A percentile compares a stretch with the other conserved stretches of the same genome.
phyloP scores from a whole-genome alignment of 2,888 invertebrate genomes.

The Napeogenes sylphis region DNA sequence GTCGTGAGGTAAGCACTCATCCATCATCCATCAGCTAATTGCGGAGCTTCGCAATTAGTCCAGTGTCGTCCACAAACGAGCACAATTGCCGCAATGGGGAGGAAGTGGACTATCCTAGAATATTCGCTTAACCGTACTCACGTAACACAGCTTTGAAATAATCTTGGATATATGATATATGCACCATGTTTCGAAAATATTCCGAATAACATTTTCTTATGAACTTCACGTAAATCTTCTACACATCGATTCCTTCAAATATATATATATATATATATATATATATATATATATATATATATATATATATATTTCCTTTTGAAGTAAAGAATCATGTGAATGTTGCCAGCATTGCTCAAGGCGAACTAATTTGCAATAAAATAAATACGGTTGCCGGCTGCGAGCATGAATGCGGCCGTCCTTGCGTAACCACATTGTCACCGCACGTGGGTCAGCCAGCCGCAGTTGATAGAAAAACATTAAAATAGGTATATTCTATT shows the following conservation, averaged over 20 bases:
- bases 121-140: slow-evolving; percentile 22
- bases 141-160: background rate
- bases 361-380: slow-evolving; percentile 46
- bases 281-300: no score
- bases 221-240: no score
- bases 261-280: no score
- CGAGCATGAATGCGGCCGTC: slow-evolving; percentile 61
- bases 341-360: slow-evolving; percentile 18
- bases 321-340: slow-evolving; percentile 3
- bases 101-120: slow-evolving; percentile 62
- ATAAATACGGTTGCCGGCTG: slow-evolving; percentile 36
- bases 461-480: slow-evolving; percentile 1
- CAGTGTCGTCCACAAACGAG: slow-evolving; percentile 64
- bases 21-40: slow-evolving; percentile 60
- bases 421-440: slow-evolving; percentile 56
- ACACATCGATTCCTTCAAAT: no score
- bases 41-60: slow-evolving; percentile 64
- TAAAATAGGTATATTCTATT: background rate
- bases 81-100: slow-evolving; percentile 73
- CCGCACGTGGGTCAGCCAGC: slow-evolving; percentile 36
- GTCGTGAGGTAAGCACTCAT: slow-evolving; percentile 49
- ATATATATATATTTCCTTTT: no score
- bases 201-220: no score
- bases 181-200: no score
- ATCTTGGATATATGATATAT: no score